phyloP scores from a whole-genome alignment of 2,797 vertebrate genomes.

The Catostomus latipinnis region DNA sequence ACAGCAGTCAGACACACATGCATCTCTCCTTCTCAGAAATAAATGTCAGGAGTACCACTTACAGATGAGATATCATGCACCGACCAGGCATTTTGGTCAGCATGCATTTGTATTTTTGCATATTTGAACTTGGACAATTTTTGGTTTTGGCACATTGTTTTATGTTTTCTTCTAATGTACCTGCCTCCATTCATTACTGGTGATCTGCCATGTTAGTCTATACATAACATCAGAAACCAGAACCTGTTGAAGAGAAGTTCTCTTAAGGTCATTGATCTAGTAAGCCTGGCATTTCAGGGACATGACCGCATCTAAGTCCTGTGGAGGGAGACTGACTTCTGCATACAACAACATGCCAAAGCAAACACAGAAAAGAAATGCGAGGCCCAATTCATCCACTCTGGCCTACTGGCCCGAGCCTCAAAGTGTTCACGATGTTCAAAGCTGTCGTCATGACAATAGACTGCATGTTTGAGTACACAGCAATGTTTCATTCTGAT shows the following conservation, averaged over 20 bases:
- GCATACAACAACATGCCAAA: slow-evolving; percentile 43
- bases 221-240: slow-evolving; percentile 25
- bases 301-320: slow-evolving; percentile 20
- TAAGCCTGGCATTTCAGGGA: slow-evolving; percentile 22
- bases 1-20: slow-evolving; percentile 31
- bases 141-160: neutral
- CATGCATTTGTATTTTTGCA: neutral
- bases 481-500: slow-evolving; percentile 3
- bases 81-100: slow-evolving; percentile 13
- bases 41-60: slow-evolving; percentile 25
- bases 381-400: slow-evolving; percentile 29
- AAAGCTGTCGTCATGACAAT: slow-evolving; percentile 17
- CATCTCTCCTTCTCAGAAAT: slow-evolving; percentile 16
- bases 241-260: slow-evolving; percentile 22
- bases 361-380: slow-evolving; percentile 31
- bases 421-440: slow-evolving; percentile 14
- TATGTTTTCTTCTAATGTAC: neutral
- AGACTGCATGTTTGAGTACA: slow-evolving; percentile 30
- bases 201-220: slow-evolving; percentile 6
- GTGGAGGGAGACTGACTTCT: slow-evolving; percentile 27
- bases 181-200: neutral
- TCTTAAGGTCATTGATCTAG: slow-evolving; percentile 33
- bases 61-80: slow-evolving; percentile 17
- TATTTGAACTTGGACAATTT: neutral
- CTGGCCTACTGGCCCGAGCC: slow-evolving; percentile 32